Percentiles rank a stretch among this genome's conserved stretches.
These are phyloP conservation scores for Ceratitis capitata DNA, from an alignment of 1,140 invertebrate genomes.

Conservation along the genomic window DNA sequence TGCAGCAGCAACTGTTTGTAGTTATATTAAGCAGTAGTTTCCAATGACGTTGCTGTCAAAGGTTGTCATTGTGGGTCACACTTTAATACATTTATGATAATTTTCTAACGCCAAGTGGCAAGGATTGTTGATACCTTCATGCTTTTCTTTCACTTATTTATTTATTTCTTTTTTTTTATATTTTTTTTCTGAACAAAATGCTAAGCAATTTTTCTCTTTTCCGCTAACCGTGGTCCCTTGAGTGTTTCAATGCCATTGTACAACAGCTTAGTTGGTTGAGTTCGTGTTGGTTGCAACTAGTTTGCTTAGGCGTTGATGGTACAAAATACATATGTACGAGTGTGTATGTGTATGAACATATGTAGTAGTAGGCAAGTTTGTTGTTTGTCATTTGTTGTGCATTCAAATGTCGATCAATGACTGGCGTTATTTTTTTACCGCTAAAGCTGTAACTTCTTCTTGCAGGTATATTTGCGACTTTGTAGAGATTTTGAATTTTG, in stretches of 20 bases:
- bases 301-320: not conserved
- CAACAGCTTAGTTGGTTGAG: not conserved
- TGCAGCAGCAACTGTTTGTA: not conserved
- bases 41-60: not conserved
- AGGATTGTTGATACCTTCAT: not conserved
- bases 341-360: not conserved
- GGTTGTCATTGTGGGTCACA: slow-evolving; percentile 15
- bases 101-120: slow-evolving; percentile 5
- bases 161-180: not conserved
- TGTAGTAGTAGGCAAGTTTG: not conserved
- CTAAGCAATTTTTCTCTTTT: not conserved
- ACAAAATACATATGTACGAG: not conserved
- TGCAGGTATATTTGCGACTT: no score
- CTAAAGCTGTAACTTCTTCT: no score
- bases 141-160: not conserved
- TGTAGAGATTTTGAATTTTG: no score
- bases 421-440: no score
- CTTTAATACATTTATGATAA: slow-evolving; percentile 27
- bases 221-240: not conserved
- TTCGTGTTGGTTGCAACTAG: not conserved
- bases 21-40: not conserved
- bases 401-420: not conserved
- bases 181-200: no score
- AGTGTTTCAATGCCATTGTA: not conserved
- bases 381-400: not conserved